phyloP scores from a whole-genome alignment of 2,888 invertebrate genomes.

The Bedellia somnulentella region DNA sequence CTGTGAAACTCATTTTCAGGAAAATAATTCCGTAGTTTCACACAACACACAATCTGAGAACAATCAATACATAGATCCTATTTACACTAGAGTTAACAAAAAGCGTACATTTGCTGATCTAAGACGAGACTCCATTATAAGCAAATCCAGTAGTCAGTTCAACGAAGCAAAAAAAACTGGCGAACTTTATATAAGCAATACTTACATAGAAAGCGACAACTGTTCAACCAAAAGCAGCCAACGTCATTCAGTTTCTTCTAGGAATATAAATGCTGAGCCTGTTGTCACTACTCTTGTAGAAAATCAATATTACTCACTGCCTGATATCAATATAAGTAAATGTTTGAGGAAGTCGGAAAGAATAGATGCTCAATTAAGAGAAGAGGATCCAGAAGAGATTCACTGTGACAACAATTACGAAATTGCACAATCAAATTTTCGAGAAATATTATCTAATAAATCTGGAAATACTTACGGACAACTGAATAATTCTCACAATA shows the following conservation, averaged over 20 bases:
- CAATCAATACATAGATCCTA: conserved; percentile 31
- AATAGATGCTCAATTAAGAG: conserved; percentile 69
- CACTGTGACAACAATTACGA: conserved; percentile 46
- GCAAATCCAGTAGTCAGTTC: conserved; percentile 18
- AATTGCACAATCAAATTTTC: conserved; percentile 42
- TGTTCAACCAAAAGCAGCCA: conserved; percentile 30
- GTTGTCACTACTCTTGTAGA: conserved; percentile 58
- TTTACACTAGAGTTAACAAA: conserved; percentile 49
- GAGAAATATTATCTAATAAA: conserved; percentile 36
- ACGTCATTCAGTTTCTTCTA: conserved; percentile 33
- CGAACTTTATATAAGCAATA: conserved; percentile 40
- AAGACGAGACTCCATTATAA: conserved; percentile 31
- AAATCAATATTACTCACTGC: conserved; percentile 72
- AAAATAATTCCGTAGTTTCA: conserved; percentile 27
- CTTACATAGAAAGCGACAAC: conserved; percentile 39
- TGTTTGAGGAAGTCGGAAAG: conserved; percentile 70
- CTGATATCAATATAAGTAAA: conserved; percentile 70
- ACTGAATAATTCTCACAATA: conserved; percentile 30
- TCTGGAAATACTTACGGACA: conserved; percentile 39
- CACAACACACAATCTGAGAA: conserved; percentile 20
- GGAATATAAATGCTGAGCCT: conserved; percentile 52
- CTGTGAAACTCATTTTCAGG: conserved; percentile 48
- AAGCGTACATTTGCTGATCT: conserved; percentile 60
- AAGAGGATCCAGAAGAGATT: conserved; percentile 45
- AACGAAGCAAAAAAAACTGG: conserved; percentile 19